Base-by-base conservation (phyloP, 2,888 invertebrate species). In the Choristoneura rosaceana region DNA sequence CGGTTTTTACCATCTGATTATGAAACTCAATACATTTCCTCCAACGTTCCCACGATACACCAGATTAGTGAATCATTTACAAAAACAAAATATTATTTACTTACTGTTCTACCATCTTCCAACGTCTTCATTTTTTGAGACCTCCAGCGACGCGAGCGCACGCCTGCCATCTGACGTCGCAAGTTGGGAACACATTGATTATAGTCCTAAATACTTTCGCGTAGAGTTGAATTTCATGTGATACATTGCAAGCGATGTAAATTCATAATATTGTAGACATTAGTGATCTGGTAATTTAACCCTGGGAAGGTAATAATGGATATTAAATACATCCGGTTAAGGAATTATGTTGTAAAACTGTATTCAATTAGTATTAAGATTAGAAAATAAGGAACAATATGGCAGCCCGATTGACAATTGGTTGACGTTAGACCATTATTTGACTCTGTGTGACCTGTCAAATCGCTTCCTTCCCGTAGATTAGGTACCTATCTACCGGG, bases 111-210 rank as follows among this genome's bases (percentile, higher is more conserved):
- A 38, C 55, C 47, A 17, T 52, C 50, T n/a, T 34, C 47, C 41
- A 43, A 50, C 17, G 62, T 68, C 58, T 14, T 62, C 43, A 63
- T 58, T 58, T 66, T 52, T 33, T 70, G 65, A 58, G 81, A 82
- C 81, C 84, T 76, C 82, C 84, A 71, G 69, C 78, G 78, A 69
- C 65, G 78, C 55, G 75, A 77, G 82, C 71, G 78, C 45, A 76
- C 77, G 82, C 71, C 73, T 74, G 65, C 80, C 83, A 83, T 73
- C 79, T 84, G 83, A 66, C 79, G 78, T 8, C 33, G 25, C 4
- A 66, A 78, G 79, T 8, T 15, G 25, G 5, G 41, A 12, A 45
- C 10, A 45, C 47, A 12, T 7, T 2, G 15, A 41, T 74, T 74
- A 59, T 59, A 17, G 63, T 64, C 38, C 15, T 47, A 41, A 63